phyloP scores from a whole-genome alignment of 2,797 vertebrate genomes.

The Vireo griseus region DNA sequence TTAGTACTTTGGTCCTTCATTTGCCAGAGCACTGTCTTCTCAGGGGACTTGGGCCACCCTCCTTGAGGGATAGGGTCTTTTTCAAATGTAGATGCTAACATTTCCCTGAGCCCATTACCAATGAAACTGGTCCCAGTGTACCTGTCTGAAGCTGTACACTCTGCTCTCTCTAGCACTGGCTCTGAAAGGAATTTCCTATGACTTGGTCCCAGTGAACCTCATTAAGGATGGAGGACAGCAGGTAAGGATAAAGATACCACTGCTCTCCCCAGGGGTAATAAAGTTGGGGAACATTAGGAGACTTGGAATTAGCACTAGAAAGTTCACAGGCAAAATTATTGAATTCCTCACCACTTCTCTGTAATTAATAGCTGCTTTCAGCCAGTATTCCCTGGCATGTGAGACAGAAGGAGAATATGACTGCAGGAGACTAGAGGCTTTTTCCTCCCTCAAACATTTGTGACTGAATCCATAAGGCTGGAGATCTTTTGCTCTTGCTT shows the following conservation, averaged over 20 bases:
- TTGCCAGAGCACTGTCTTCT: neutral
- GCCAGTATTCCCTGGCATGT: neutral
- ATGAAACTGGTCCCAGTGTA: neutral
- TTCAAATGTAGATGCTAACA: neutral
- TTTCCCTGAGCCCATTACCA: neutral
- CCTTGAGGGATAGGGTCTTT: neutral
- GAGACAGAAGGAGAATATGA: neutral
- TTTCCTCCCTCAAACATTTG: neutral
- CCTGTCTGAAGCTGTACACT: neutral
- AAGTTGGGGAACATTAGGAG: neutral
- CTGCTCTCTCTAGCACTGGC: constrained; percentile 82
- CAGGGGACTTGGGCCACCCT: neutral
- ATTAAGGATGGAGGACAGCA: constrained; percentile 91
- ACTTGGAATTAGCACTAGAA: neutral
- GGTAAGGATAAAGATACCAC: constrained; percentile 74
- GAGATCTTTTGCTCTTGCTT: neutral
- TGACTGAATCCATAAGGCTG: neutral
- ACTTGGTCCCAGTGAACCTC: constrained; percentile 84
- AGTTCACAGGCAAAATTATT: neutral
- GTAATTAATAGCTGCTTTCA: neutral
- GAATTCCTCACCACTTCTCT: neutral
- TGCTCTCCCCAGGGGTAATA: neutral
- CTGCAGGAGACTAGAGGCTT: neutral
- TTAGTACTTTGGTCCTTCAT: neutral
- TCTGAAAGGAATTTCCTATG: constrained; percentile 90